These are phyloP conservation scores for Ictalurus punctatus DNA, from an alignment of 2,113 vertebrate genomes.

Conservation along the genomic window DNA sequence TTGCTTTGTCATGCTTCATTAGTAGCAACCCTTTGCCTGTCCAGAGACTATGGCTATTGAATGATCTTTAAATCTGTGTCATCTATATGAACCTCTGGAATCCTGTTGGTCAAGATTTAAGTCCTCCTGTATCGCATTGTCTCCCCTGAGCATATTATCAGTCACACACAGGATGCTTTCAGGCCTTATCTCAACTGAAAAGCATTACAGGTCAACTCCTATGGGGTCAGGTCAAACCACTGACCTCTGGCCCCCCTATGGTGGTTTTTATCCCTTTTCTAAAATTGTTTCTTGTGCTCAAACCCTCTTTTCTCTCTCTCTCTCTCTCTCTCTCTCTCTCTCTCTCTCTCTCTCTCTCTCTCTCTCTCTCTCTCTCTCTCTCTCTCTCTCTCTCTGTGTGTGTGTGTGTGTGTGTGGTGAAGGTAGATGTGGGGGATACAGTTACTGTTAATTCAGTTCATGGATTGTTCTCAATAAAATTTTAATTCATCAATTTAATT, in stretches of 20 bases:
- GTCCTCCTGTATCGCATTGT: constrained; percentile 53
- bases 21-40: constrained; percentile 41
- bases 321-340: not conserved
- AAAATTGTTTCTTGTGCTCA: constrained; percentile 45
- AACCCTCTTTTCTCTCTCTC: constrained; percentile 34
- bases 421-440: constrained; percentile 30
- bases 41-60: constrained; percentile 42
- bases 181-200: constrained; percentile 68
- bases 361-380: not conserved
- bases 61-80: constrained; percentile 50
- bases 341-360: not conserved
- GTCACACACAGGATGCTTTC: constrained; percentile 74
- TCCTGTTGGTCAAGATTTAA: constrained; percentile 57
- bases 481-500: not conserved
- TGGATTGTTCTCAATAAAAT: not conserved
- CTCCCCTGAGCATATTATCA: constrained; percentile 57
- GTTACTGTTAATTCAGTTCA: not conserved
- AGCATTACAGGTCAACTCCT: constrained; percentile 64
- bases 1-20: constrained; percentile 50
- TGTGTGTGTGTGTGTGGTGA: not conserved
- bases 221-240: constrained; percentile 71
- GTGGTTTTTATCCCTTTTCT: constrained; percentile 52
- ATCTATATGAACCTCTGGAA: constrained; percentile 51
- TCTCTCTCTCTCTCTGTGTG: not conserved
- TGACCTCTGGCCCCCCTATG: constrained; percentile 61